Evolutionary conservation across 2,113 vertebrate genomes (phyloP).

Genomic region (Oenanthe melanoleuca): DNA sequence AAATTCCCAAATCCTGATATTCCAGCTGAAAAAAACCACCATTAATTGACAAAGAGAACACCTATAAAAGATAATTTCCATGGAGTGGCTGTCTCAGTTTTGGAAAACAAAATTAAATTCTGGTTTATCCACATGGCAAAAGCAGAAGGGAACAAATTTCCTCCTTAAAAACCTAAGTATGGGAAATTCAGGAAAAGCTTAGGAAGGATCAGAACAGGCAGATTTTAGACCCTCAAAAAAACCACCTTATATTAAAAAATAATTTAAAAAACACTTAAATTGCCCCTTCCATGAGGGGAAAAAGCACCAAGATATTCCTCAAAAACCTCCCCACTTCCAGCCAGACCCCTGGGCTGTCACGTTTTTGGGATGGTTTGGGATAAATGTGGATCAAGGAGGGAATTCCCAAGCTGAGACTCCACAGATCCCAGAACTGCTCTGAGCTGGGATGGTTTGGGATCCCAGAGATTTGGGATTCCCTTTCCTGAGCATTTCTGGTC

Average conservation of each 20-base stretch:
- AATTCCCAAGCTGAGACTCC: background rate
- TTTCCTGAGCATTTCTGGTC: background rate
- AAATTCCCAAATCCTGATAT: background rate
- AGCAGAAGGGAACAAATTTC: background rate
- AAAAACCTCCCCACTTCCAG: background rate
- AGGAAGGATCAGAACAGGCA: background rate
- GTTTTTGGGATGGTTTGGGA: fast-evolving
- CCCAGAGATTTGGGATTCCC: background rate
- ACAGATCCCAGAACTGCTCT: no score
- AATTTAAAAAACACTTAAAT: background rate
- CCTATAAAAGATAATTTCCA: background rate
- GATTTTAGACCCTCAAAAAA: background rate
- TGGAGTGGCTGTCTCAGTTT: background rate
- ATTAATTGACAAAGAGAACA: background rate
- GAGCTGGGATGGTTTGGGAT: fast-evolving
- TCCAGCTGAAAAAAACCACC: background rate
- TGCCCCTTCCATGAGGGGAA: background rate
- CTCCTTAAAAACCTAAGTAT: background rate
- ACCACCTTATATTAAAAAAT: background rate
- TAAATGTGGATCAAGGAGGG: background rate
- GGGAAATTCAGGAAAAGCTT: background rate
- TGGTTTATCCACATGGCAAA: background rate
- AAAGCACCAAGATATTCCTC: background rate
- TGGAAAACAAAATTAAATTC: background rate
- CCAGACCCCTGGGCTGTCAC: background rate